phyloP scores from a whole-genome alignment of 1,140 invertebrate species.

The Papilio aristodemus region DNA sequence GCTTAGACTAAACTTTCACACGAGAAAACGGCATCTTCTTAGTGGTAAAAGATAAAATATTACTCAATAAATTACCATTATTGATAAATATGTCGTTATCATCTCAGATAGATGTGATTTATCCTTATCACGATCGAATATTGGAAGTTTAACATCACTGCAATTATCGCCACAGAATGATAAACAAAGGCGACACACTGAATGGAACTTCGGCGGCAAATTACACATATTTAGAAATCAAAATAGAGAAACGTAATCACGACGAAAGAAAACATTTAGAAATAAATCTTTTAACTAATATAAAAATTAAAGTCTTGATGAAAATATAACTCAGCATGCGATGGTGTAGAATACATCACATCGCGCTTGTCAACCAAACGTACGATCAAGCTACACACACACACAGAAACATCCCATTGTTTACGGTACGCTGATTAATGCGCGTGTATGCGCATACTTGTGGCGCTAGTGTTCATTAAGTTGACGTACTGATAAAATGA shows the following conservation, averaged over 20 bases:
- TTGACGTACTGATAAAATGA: slow-evolving; percentile 74
- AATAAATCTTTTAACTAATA: slow-evolving; percentile 76
- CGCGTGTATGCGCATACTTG: slow-evolving; percentile 59
- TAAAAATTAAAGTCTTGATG: slow-evolving; percentile 76
- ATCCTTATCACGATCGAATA: slow-evolving; percentile 81
- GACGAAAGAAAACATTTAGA: slow-evolving; percentile 79
- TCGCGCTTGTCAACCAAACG: slow-evolving; percentile 81
- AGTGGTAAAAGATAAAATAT: slow-evolving; percentile 48
- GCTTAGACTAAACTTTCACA: slow-evolving; percentile 80
- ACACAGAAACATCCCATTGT: slow-evolving; percentile 72
- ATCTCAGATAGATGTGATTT: slow-evolving; percentile 79
- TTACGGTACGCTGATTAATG: slow-evolving; percentile 70
- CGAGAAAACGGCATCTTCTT: slow-evolving; percentile 70
- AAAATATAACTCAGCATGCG: slow-evolving; percentile 79
- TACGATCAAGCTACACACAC: slow-evolving; percentile 78
- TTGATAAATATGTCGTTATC: slow-evolving; percentile 79
- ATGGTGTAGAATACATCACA: slow-evolving; percentile 80
- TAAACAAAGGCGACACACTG: slow-evolving; percentile 84
- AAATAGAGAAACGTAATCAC: slow-evolving; percentile 74
- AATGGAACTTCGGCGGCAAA: slow-evolving; percentile 85
- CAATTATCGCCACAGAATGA: slow-evolving; percentile 81
- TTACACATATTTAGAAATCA: slow-evolving; percentile 83
- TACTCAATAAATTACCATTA: slow-evolving; percentile 73
- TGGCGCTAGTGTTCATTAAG: slow-evolving; percentile 60
- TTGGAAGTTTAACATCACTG: slow-evolving; percentile 82